Conservation (phyloP, 2,113 vertebrate species). For the Cyprinus carpio region DNA sequence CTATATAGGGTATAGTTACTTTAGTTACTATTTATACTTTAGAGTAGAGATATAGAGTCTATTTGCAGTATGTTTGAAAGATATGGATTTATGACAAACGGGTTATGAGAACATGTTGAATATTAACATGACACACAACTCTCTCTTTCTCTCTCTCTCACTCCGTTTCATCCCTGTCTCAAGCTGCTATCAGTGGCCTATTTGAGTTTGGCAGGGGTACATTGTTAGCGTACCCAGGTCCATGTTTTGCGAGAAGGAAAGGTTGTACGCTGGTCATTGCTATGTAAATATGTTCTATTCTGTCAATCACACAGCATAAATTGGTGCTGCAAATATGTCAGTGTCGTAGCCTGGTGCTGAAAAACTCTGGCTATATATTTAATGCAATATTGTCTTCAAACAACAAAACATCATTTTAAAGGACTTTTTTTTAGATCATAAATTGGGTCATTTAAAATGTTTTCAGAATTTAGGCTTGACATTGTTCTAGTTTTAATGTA, state of each 20-base stretch:
- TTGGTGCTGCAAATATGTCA: constrained; percentile 57
- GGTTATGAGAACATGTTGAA: constrained; percentile 61
- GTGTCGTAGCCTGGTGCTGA: background rate
- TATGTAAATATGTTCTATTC: constrained; percentile 74
- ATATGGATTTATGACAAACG: background rate
- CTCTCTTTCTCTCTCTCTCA: background rate
- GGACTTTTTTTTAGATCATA: background rate
- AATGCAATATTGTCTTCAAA: background rate
- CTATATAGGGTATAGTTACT: background rate
- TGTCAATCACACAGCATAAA: constrained; percentile 69
- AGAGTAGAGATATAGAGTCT: background rate
- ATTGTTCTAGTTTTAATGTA: constrained; percentile 13
- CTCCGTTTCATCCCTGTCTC: background rate
- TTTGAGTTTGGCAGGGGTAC: constrained; percentile 36
- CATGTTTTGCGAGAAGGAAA: constrained; percentile 52
- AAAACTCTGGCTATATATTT: background rate
- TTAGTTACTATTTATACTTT: too few species aligned
- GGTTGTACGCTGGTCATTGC: constrained; percentile 66
- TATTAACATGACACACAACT: constrained; percentile 59
- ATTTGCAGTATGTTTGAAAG: background rate
- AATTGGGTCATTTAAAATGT: background rate
- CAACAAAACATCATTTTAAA: background rate
- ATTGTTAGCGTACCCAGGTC: constrained; percentile 44
- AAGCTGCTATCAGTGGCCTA: constrained; percentile 1
- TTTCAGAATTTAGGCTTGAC: background rate